phyloP scores from a whole-genome alignment of 2,888 invertebrate genomes.

The Cynaeus angustus region DNA sequence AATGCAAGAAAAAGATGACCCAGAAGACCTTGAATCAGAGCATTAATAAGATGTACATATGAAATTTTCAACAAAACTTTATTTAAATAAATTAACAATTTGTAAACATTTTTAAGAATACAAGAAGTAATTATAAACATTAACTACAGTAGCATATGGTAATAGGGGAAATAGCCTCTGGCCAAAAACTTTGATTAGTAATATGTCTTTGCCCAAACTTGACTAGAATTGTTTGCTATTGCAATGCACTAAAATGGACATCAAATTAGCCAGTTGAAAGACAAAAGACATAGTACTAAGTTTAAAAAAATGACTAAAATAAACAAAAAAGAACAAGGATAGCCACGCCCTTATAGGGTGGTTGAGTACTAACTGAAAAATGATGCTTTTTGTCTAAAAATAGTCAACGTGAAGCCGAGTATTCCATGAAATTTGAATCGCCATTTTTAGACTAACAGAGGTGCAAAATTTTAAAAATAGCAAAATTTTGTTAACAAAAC shows the following conservation, averaged over 20 bases:
- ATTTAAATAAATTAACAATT: constrained; percentile 44
- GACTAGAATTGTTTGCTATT: constrained; percentile 11
- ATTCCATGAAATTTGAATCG: neutral
- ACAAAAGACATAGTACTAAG: constrained; percentile 20
- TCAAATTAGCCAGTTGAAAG: constrained; percentile 9
- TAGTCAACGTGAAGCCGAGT: constrained; percentile 6
- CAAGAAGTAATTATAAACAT: constrained; percentile 30
- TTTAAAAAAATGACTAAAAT: constrained; percentile 9
- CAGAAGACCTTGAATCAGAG: constrained; percentile 4
- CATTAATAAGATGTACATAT: neutral
- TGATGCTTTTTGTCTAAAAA: constrained; percentile 9
- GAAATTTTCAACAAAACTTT: constrained; percentile 39
- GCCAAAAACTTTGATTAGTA: constrained; percentile 22
- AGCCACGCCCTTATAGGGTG: constrained; percentile 10
- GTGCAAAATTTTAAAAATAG: constrained; percentile 22
- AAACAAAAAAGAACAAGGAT: neutral
- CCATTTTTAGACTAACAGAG: constrained; percentile 5
- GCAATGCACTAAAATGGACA: neutral
- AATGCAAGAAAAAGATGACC: neutral
- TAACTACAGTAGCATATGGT: constrained; percentile 25
- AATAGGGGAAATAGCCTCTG: constrained; percentile 29
- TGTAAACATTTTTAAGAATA: constrained; percentile 41
- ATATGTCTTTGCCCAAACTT: constrained; percentile 10
- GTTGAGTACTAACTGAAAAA: constrained; percentile 9
- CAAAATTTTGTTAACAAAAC: constrained; percentile 8